Conservation (phyloP, 2,113 vertebrate species). For the Crotophaga sulcirostris region DNA sequence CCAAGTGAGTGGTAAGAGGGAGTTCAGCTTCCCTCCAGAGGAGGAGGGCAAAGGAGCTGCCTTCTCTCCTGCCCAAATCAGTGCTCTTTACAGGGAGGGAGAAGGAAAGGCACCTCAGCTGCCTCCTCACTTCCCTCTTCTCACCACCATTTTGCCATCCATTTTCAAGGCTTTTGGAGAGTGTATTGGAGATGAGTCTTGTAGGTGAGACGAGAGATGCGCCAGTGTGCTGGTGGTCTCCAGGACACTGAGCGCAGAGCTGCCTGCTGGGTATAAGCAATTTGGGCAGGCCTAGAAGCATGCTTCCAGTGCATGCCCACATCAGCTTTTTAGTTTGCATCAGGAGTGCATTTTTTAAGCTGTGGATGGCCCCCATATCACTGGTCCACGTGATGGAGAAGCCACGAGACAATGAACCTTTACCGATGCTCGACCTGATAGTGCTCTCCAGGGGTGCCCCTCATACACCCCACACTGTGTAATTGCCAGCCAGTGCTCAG, state of each 20-base stretch:
- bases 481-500: not conserved
- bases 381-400: not conserved
- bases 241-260: accelerated
- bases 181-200: not conserved
- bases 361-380: not conserved
- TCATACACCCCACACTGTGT: not conserved
- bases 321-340: not conserved
- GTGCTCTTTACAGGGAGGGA: not conserved
- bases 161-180: not conserved
- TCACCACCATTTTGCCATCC: not conserved
- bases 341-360: not conserved
- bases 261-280: not conserved
- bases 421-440: accelerated
- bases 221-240: not conserved
- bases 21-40: not conserved
- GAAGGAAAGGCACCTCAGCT: not conserved
- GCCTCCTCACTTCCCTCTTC: not conserved
- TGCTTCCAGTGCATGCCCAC: accelerated
- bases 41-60: accelerated
- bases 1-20: not conserved
- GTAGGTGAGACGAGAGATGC: not conserved
- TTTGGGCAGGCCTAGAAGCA: not conserved
- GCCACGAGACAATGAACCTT: not conserved
- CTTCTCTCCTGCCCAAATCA: not conserved
- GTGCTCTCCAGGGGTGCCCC: not conserved